phyloP scores from a whole-genome alignment of 2,888 invertebrate genomes.

The Hydraecia micacea region DNA sequence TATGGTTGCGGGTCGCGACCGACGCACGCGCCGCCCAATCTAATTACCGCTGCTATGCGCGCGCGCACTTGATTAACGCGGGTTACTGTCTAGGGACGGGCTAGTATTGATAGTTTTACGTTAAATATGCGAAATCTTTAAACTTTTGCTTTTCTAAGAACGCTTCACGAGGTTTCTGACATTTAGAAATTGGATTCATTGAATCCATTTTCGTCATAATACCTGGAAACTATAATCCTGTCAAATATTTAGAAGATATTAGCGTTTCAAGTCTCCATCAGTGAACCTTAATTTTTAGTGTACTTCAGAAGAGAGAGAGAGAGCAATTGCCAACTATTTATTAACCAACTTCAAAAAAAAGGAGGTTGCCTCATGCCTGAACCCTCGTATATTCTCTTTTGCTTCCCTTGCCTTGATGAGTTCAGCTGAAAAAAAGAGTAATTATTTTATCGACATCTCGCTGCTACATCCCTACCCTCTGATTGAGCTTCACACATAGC shows the following conservation, averaged over 20 bases:
- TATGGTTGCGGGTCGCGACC: conserved; percentile 62
- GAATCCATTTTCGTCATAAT: not conserved
- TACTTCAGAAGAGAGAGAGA: not conserved
- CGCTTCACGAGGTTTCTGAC: not conserved
- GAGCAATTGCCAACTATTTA: not conserved
- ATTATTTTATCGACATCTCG: conserved; percentile 18
- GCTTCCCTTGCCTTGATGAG: not conserved
- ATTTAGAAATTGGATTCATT: not conserved
- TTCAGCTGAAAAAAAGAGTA: not conserved
- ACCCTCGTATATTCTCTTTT: not conserved
- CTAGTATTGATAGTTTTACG: conserved; percentile 31
- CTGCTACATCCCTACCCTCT: conserved; percentile 34
- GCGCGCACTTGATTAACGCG: conserved; percentile 65
- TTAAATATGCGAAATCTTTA: not conserved
- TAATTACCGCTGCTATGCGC: conserved; percentile 71
- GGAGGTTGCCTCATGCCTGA: too few species aligned
- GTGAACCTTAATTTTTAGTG: not conserved
- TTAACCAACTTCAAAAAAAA: not conserved
- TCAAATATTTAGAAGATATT: not conserved
- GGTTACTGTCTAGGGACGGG: conserved; percentile 45
- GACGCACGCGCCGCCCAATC: conserved; percentile 75
- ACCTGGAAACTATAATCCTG: not conserved
- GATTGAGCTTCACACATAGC: conserved; percentile 62
- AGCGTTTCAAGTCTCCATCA: not conserved
- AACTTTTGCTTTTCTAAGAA: not conserved